Evolutionary conservation across 1,140 invertebrate genomes (phyloP).

Genomic region (Scaptomyza graminum): DNA sequence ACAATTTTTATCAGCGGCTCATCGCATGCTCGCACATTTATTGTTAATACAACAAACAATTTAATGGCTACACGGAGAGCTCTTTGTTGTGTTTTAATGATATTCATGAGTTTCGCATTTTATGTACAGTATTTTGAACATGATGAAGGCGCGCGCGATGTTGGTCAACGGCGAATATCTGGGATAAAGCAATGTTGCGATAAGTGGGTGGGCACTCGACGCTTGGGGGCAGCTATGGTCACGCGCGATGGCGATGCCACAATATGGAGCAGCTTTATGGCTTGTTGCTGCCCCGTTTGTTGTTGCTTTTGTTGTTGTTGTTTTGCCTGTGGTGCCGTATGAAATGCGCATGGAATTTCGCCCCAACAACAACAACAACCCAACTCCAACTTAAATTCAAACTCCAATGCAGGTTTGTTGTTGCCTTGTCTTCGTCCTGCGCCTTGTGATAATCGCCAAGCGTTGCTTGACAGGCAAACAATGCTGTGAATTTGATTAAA

Average conservation of each 20-base stretch:
- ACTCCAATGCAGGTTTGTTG: slow-evolving; percentile 47
- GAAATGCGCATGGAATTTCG: slow-evolving; percentile 82
- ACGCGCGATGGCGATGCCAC: slow-evolving; percentile 54
- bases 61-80: slow-evolving; percentile 30
- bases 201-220: slow-evolving; percentile 54
- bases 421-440: slow-evolving; percentile 51
- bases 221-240: slow-evolving; percentile 61
- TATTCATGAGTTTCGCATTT: slow-evolving; percentile 76
- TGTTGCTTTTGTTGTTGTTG: slow-evolving; percentile 40
- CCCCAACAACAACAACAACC: slow-evolving; percentile 33
- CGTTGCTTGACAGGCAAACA: slow-evolving; percentile 81
- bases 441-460: slow-evolving; percentile 73
- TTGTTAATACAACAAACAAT: slow-evolving; percentile 53
- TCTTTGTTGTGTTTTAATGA: slow-evolving; percentile 48
- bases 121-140: slow-evolving; percentile 33
- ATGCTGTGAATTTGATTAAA: slow-evolving; percentile 84
- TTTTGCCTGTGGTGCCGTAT: slow-evolving; percentile 72
- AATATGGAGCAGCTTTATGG: slow-evolving; percentile 65
- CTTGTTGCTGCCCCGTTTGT: slow-evolving; percentile 19
- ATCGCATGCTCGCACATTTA: slow-evolving; percentile 47
- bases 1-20: slow-evolving; percentile 8
- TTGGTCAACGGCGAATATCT: slow-evolving; percentile 23
- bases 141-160: slow-evolving; percentile 55
- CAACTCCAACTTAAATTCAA: slow-evolving; percentile 8
- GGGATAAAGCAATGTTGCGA: slow-evolving; percentile 47